phyloP scores from a whole-genome alignment of 2,113 vertebrate genomes.

The Caloenas nicobarica region DNA sequence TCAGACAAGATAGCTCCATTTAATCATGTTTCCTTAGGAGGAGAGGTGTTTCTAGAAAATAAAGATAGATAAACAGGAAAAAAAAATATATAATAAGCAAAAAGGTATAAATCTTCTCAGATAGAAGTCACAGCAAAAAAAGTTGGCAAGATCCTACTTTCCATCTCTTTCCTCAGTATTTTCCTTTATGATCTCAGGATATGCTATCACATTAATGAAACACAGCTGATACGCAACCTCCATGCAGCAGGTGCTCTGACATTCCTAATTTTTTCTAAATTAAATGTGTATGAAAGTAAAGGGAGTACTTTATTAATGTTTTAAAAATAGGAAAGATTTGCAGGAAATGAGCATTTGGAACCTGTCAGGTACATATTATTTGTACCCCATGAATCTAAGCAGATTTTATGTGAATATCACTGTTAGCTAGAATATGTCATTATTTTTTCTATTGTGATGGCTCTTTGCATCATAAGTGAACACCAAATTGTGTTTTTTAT shows the following conservation, averaged over 20 bases:
- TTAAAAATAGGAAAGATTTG: constrained; percentile 13
- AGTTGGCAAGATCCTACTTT: background rate
- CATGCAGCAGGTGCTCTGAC: background rate
- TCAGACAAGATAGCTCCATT: background rate
- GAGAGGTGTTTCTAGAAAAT: background rate
- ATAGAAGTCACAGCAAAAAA: background rate
- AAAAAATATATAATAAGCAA: background rate
- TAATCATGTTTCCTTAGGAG: background rate
- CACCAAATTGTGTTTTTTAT: background rate
- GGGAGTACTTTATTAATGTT: background rate
- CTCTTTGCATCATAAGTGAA: background rate
- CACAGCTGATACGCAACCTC: background rate
- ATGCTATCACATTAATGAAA: background rate
- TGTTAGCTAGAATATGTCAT: background rate
- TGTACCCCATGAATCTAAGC: constrained; percentile 5
- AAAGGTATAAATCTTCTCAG: background rate
- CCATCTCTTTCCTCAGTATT: background rate
- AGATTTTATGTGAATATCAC: constrained; percentile 14
- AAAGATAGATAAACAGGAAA: background rate
- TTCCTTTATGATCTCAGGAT: background rate
- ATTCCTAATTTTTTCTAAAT: constrained; percentile 40
- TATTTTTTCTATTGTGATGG: background rate
- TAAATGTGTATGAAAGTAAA: constrained; percentile 31
- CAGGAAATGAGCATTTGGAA: constrained; percentile 5
- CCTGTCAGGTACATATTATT: background rate